Base-by-base conservation (phyloP, 2,797 vertebrate genomes). In the Erithacus rubecula region DNA sequence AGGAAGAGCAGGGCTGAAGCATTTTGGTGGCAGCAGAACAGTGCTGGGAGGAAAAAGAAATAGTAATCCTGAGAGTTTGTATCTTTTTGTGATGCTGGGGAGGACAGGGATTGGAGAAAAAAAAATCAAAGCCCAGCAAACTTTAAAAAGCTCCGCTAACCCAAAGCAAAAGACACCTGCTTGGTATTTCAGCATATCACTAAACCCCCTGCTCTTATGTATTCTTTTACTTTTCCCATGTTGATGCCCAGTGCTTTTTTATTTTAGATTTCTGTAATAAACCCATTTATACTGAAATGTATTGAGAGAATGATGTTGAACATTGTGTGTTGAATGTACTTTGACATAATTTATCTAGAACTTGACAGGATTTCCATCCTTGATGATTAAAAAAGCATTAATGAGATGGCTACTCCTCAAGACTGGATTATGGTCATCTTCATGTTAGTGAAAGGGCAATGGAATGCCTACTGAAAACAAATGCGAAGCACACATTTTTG, bases 381-480 rank as follows among this genome's bases (percentile, higher is more conserved):
- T 93, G 93, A 94, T 97, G 97, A 98, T 97, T 97, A 97, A 96
- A 97, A 96, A 95, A 83, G 74, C 95, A 94, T 96, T 98, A 97
- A 97, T 97, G 96, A 97, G 95, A 93, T 84, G 93, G 89, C 56
- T 95, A 64, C 94, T 96, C 98, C 96, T 98, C 97, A 97, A 91
- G 87, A 86, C 83, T 95, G 85, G 95, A 96, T 96, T 92, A 62
- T 78, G 77, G 77, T 82, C 80, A 90, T 92, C 93, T 95, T 87
- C 27, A 2, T 46, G 17, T 87, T 93, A 89, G 89, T 93, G 76
- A 87, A 90, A 90, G 89, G 77, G 88, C 93, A 95, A n/a, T 93
- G 78, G 95, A 83, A 93, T 89, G 67, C 79, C 88, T 94, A 53
- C 14, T 29, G 83, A 81, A 90, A 93, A 85, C 34, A 78, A 56